Conservation (phyloP, 2,113 vertebrate species). For the Macquaria ambigua region DNA sequence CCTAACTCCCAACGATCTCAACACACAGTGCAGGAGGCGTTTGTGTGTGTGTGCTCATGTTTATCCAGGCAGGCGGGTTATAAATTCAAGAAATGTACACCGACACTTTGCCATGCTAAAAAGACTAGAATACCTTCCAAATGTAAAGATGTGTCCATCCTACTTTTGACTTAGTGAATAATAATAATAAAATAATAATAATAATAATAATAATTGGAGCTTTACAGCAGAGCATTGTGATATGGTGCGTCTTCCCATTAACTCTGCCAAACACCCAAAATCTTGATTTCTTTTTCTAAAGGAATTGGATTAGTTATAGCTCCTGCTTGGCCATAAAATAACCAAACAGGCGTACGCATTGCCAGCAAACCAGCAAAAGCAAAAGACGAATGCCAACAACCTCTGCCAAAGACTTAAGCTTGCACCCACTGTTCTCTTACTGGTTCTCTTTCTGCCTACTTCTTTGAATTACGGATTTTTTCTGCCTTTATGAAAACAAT, state of each 20-base stretch:
- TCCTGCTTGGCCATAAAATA: constrained; percentile 70
- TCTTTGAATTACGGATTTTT: constrained; percentile 42
- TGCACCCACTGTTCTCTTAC: constrained; percentile 69
- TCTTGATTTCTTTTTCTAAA: constrained; percentile 52
- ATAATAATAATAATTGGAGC: not conserved
- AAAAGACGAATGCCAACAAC: constrained; percentile 68
- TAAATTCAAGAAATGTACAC: constrained; percentile 66
- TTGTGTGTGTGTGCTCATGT: constrained; percentile 52
- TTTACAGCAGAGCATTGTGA: constrained; percentile 16
- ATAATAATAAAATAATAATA: not conserved
- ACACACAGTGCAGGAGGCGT: constrained; percentile 57
- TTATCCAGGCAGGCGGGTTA: constrained; percentile 57
- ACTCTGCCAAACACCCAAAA: constrained; percentile 56
- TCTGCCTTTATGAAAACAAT: constrained; percentile 16
- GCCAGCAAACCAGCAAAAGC: constrained; percentile 73
- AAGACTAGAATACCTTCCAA: constrained; percentile 21
- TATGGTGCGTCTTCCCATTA: constrained; percentile 27
- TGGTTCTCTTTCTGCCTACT: constrained; percentile 47
- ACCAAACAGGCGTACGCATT: constrained; percentile 61
- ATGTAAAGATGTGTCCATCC: constrained; percentile 4
- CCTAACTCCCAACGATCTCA: constrained; percentile 76
- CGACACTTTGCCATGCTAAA: constrained; percentile 25
- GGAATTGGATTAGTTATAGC: constrained; percentile 63
- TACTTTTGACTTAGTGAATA: not conserved
- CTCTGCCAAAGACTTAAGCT: constrained; percentile 72